Evolutionary conservation across 2,113 vertebrate species (phyloP).

Genomic region (Istiophorus platypterus): DNA sequence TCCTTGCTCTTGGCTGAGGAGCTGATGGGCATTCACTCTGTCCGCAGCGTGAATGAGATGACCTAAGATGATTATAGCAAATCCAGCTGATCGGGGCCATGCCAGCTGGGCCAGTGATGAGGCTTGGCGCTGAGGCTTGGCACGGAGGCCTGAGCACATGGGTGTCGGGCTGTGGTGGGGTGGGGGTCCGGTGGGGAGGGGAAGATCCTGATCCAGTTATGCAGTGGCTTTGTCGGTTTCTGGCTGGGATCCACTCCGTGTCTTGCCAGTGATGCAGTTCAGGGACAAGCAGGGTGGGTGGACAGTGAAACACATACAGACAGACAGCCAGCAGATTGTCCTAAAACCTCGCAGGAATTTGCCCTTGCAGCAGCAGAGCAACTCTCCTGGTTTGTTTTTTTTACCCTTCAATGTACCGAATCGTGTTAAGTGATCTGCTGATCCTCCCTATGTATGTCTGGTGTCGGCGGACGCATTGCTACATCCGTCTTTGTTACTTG

Average conservation of each 20-base stretch:
- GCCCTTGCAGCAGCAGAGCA: slow-evolving; percentile 45
- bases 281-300: slow-evolving; percentile 29
- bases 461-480: slow-evolving; percentile 1
- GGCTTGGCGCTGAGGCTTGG: slow-evolving; percentile 64
- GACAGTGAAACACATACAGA: slow-evolving; percentile 55
- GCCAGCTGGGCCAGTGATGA: slow-evolving; percentile 75
- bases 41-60: slow-evolving; percentile 68
- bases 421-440: slow-evolving; percentile 46
- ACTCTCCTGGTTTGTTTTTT: slow-evolving; percentile 52
- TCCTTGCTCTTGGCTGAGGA: slow-evolving; percentile 48
- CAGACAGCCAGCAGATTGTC: slow-evolving; percentile 52
- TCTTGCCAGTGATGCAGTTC: slow-evolving; percentile 49
- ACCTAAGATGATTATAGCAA: slow-evolving; percentile 78
- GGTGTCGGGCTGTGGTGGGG: slow-evolving; percentile 7
- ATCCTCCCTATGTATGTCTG: slow-evolving; percentile 36
- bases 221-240: slow-evolving; percentile 48
- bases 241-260: slow-evolving; percentile 53
- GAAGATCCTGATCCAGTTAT: slow-evolving; percentile 62
- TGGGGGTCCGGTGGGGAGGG: slow-evolving; percentile 10
- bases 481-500: slow-evolving; percentile 37
- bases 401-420: slow-evolving; percentile 41
- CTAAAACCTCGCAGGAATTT: slow-evolving; percentile 61
- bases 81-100: slow-evolving; percentile 74
- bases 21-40: slow-evolving; percentile 58
- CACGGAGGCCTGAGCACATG: slow-evolving; percentile 59